phyloP scores from a whole-genome alignment of 2,888 invertebrate species.

The Epirrhoe tristata region DNA sequence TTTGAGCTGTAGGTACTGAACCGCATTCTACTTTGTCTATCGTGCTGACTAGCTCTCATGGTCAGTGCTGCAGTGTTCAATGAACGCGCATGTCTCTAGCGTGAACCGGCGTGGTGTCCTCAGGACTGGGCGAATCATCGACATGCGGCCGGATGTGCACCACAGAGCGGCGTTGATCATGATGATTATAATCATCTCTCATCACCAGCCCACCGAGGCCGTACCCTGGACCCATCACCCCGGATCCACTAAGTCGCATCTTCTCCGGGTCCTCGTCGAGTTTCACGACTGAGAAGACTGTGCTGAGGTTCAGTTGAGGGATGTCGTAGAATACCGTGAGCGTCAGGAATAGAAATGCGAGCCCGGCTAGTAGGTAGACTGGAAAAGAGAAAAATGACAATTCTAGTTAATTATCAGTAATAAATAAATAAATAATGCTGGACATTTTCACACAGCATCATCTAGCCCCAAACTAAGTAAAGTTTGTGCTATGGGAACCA shows the following conservation, averaged over 20 bases:
- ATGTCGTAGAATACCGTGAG: slow-evolving; percentile 95
- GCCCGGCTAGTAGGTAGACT: slow-evolving; percentile 92
- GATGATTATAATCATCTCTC: slow-evolving; percentile 80
- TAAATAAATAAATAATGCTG: no score
- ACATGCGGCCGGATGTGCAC: slow-evolving; percentile 88
- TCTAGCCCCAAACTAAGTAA: no score
- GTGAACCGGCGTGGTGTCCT: slow-evolving; percentile 87
- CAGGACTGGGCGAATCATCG: slow-evolving; percentile 89
- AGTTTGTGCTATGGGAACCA: no score
- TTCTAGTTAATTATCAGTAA: no score
- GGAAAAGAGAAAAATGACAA: slow-evolving; percentile 52
- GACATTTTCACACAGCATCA: no score
- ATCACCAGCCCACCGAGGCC: slow-evolving; percentile 77
- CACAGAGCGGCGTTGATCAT: slow-evolving; percentile 85
- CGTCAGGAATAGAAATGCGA: slow-evolving; percentile 93
- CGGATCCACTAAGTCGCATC: slow-evolving; percentile 86
- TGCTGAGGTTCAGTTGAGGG: slow-evolving; percentile 93
- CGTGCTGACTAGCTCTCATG: slow-evolving; percentile 1
- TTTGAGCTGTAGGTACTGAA: no score
- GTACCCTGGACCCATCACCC: slow-evolving; percentile 77
- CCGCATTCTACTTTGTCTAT: background rate
- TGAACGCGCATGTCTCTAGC: slow-evolving; percentile 84
- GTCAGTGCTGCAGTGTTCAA: slow-evolving; percentile 55
- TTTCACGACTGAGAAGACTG: slow-evolving; percentile 89
- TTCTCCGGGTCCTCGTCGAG: slow-evolving; percentile 88